A percentile compares a stretch with the other conserved stretches of the same genome.
phyloP scores from a whole-genome alignment of 2,888 invertebrate genomes.

The Falcaria lacertinaria region DNA sequence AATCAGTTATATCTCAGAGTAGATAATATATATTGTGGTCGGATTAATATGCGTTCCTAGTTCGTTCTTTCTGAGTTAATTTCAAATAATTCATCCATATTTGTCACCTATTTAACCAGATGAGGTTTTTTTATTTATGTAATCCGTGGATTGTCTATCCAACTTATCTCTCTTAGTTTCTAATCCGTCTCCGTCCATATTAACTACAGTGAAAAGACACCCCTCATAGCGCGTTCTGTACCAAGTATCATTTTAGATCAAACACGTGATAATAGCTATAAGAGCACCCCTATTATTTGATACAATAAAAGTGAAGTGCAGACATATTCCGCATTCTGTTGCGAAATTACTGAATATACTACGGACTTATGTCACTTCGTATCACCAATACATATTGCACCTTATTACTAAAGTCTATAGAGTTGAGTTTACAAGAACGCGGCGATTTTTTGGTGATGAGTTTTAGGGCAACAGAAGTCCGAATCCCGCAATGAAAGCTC shows the following conservation, averaged over 20 bases:
- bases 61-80: too few relatives aligned
- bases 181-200: constrained; percentile 21
- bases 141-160: too few relatives aligned
- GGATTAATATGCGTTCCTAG: too few relatives aligned
- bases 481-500: constrained; percentile 60
- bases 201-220: constrained; percentile 44
- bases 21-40: too few relatives aligned
- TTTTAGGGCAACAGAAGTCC: constrained; percentile 46
- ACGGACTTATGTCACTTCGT: constrained; percentile 37
- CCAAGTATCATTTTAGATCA: constrained; percentile 79
- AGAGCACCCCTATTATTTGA: constrained; percentile 79
- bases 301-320: constrained; percentile 80
- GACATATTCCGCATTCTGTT: constrained; percentile 78
- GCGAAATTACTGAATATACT: constrained; percentile 47
- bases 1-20: too few relatives aligned
- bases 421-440: constrained; percentile 20
- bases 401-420: constrained; percentile 13
- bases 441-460: constrained; percentile 37
- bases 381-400: constrained; percentile 16
- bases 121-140: too few relatives aligned
- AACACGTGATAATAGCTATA: constrained; percentile 78
- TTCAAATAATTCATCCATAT: too few relatives aligned
- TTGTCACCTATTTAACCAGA: too few relatives aligned
- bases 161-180: not conserved
- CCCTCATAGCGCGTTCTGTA: constrained; percentile 46